Base-by-base conservation (phyloP, 2,888 invertebrate species). In the Tubiluchus corallicola region DNA sequence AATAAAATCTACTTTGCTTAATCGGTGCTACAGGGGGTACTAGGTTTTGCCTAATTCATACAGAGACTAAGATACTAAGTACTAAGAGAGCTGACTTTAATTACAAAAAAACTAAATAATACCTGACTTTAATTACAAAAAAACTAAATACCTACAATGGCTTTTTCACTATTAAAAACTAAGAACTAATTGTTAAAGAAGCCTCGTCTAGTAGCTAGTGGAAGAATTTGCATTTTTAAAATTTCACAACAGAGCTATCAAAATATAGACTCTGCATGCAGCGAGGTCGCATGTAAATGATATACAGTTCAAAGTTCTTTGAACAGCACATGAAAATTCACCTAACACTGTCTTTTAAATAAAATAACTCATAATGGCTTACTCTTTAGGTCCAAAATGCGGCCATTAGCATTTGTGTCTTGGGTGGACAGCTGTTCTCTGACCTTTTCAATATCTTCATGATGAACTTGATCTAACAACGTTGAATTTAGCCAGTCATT, bases 401-500 rank as follows among this genome's bases (percentile, higher is more conserved):
- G 75, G 4, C 92, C 94, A 2, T 64, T 62, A 3, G 40, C 38
- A 29, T 49, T 48, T 3, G 50, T 51, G 20, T 96, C 96, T 60
- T 88, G 85, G 1, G 94, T 92, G 49, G 90, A 90, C 46, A 98
- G 70, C 64, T 99, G 98, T 64, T 98, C 98, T 38, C 92, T 72
- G 40, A 98, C 88, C 57, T 74, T 74, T 59, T 96, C 94, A 20
- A 87, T 79, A 65, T 98, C 98, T 62, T 98, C 98, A 0, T 92
- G 90, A 68, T 98, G 98, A 41, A 99, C 77, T 66, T 94, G 80
- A 56, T 96, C 90, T 65, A 82, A 94, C 47, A 99, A 73, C 63
- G 85, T 87, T 40, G 85, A 80, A 37, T 90, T 88, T 65, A 90
- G 90, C 94, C 96, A 96, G 59, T 98, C 96, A 60, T 81, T 83